A percentile compares a stretch with the other conserved stretches of the same genome.
Evolutionary conservation across 2,113 vertebrate species (phyloP).

Genomic region (Sinocyclocheilus grahami): DNA sequence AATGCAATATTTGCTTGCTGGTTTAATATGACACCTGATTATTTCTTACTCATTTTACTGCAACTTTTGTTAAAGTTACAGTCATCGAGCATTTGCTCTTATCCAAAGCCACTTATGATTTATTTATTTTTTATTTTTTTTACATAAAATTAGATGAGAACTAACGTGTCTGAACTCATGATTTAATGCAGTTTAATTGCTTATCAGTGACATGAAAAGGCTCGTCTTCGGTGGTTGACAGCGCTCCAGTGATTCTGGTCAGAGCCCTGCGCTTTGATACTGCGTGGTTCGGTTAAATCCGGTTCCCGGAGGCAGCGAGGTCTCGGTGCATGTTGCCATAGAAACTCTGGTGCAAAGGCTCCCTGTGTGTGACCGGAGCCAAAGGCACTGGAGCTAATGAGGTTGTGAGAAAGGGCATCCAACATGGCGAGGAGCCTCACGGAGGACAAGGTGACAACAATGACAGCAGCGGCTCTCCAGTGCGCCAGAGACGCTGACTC

Average conservation of each 20-base stretch:
- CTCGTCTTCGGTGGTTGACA: conserved; percentile 19
- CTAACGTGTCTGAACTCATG: not conserved
- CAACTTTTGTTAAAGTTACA: not conserved
- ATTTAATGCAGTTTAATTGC: conserved; percentile 9
- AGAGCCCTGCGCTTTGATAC: conserved; percentile 37
- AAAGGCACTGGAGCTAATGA: conserved; percentile 60
- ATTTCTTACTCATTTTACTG: not conserved
- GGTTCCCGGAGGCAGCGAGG: conserved; percentile 33
- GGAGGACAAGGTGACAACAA: conserved; percentile 48
- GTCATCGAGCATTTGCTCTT: not conserved
- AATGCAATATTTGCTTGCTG: not conserved
- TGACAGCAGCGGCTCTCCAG: conserved; percentile 42
- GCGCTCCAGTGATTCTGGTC: not conserved
- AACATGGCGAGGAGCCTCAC: conserved; percentile 33
- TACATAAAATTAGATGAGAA: not conserved
- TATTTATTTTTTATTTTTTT: too few relatives aligned
- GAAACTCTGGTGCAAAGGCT: conserved; percentile 58
- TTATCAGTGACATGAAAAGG: conserved; percentile 2
- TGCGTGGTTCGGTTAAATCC: conserved; percentile 52
- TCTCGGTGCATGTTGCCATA: conserved; percentile 60
- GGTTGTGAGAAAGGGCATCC: conserved; percentile 56
- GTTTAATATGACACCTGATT: not conserved
- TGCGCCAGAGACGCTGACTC: conserved; percentile 45
- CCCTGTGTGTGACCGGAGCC: conserved; percentile 54
- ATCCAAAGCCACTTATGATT: too few relatives aligned